Evolutionary conservation across 2,113 vertebrate species (phyloP).

Genomic region (Oxyura jamaicensis): DNA sequence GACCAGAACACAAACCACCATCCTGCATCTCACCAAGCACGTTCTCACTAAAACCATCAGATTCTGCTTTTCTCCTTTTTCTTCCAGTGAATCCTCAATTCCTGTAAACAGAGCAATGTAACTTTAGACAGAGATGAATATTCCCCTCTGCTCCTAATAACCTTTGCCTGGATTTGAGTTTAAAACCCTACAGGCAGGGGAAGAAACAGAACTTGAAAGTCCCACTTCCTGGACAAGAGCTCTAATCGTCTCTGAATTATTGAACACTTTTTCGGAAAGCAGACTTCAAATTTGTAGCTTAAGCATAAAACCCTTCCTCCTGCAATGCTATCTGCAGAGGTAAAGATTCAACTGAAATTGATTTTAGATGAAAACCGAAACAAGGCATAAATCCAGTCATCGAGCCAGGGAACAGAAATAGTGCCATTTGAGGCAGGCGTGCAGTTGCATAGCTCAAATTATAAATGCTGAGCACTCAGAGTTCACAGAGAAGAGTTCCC

Average conservation of each 20-base stretch:
- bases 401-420: background rate
- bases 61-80: background rate
- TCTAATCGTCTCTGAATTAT: conserved; percentile 19
- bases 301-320: conserved; percentile 19
- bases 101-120: background rate
- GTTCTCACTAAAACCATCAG: background rate
- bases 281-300: conserved; percentile 21
- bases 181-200: background rate
- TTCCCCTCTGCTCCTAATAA: background rate
- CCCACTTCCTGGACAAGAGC: background rate
- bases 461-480: conserved; percentile 25
- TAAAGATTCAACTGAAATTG: conserved; percentile 32
- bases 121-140: background rate
- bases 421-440: conserved; percentile 2
- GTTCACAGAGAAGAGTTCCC: background rate
- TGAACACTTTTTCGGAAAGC: conserved; percentile 11
- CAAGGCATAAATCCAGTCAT: background rate
- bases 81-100: background rate
- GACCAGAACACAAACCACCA: background rate
- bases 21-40: background rate
- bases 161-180: background rate
- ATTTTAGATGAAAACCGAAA: conserved; percentile 47
- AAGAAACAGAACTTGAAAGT: background rate
- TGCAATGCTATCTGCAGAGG: background rate
- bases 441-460: background rate